Evolutionary conservation across 2,797 vertebrate genomes (phyloP).

Genomic region (Eurystomus glaucurus): DNA sequence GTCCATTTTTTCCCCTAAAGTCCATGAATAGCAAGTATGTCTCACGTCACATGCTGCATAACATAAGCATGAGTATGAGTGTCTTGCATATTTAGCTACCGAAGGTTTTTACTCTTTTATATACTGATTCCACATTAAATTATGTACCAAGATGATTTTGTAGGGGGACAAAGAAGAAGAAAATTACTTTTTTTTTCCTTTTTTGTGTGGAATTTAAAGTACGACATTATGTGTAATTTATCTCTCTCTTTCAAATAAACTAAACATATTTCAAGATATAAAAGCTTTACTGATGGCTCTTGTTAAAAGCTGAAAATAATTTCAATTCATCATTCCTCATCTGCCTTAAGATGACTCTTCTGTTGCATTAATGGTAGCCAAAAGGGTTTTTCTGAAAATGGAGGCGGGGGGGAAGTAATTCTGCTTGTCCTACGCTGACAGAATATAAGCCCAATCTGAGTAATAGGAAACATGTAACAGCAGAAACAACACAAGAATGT

Average conservation of each 20-base stretch:
- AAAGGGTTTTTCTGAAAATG: constrained; percentile 13
- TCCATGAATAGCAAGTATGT: background rate
- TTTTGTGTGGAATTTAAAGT: background rate
- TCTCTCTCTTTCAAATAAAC: constrained; percentile 17
- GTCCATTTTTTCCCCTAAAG: background rate
- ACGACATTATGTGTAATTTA: constrained; percentile 24
- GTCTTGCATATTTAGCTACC: background rate
- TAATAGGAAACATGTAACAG: constrained; percentile 17
- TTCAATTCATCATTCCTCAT: constrained; percentile 18
- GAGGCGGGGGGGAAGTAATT: background rate
- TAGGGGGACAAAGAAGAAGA: background rate
- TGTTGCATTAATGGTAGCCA: constrained; percentile 27
- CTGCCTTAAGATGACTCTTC: constrained; percentile 18
- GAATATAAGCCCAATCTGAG: background rate
- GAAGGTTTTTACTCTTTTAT: background rate
- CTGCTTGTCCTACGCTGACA: background rate
- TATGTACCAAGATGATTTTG: background rate
- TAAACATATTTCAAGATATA: constrained; percentile 3
- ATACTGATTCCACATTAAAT: background rate
- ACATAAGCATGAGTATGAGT: no score
- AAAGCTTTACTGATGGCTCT: constrained; percentile 12
- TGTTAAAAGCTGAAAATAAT: constrained; percentile 27
- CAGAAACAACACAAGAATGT: background rate
- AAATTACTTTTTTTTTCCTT: background rate
- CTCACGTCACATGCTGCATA: background rate